Conservation (phyloP, 2,888 invertebrate species). For the Alcis repandata region DNA sequence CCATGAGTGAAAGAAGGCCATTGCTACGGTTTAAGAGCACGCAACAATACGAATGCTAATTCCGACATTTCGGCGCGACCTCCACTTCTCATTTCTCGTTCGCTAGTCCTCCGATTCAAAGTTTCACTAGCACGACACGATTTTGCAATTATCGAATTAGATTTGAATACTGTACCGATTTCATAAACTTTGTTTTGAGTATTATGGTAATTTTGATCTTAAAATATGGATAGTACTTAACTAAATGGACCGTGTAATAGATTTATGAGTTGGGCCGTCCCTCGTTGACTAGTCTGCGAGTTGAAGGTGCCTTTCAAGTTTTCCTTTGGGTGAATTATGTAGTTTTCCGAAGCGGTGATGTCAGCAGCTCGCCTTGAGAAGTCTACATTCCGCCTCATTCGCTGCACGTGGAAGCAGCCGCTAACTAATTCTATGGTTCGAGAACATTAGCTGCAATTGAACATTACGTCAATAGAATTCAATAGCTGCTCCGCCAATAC, state of each 20-base stretch:
- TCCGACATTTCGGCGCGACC: slow-evolving; percentile 70
- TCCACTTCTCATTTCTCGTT: slow-evolving; percentile 70
- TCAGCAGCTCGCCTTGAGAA: slow-evolving; percentile 73
- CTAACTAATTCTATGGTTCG: slow-evolving; percentile 51
- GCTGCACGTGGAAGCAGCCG: slow-evolving; percentile 68
- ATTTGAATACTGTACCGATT: slow-evolving; percentile 59
- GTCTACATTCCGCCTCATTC: slow-evolving; percentile 67
- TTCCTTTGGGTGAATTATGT: slow-evolving; percentile 13
- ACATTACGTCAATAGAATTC: slow-evolving; percentile 62
- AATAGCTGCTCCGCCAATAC: slow-evolving; percentile 49
- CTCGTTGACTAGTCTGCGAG: slow-evolving; percentile 48
- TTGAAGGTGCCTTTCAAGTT: slow-evolving; percentile 8
- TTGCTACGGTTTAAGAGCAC: slow-evolving; percentile 36
- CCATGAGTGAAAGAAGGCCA: slow-evolving; percentile 45
- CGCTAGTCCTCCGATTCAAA: slow-evolving; percentile 56
- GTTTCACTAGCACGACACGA: slow-evolving; percentile 61
- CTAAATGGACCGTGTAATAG: slow-evolving; percentile 19
- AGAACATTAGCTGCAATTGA: slow-evolving; percentile 64
- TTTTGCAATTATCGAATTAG: slow-evolving; percentile 63
- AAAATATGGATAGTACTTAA: slow-evolving; percentile 30
- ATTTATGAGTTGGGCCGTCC: slow-evolving; percentile 6
- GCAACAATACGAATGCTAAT: slow-evolving; percentile 72
- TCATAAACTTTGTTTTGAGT: slow-evolving; percentile 50
- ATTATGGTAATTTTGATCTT: slow-evolving; percentile 32
- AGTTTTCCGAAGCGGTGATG: slow-evolving; percentile 67